A percentile compares a stretch with the other conserved stretches of the same genome.
These are phyloP conservation scores for Trissonchulus sp. DNA, from an alignment of 2,888 invertebrate species.

Conservation along the genomic window DNA sequence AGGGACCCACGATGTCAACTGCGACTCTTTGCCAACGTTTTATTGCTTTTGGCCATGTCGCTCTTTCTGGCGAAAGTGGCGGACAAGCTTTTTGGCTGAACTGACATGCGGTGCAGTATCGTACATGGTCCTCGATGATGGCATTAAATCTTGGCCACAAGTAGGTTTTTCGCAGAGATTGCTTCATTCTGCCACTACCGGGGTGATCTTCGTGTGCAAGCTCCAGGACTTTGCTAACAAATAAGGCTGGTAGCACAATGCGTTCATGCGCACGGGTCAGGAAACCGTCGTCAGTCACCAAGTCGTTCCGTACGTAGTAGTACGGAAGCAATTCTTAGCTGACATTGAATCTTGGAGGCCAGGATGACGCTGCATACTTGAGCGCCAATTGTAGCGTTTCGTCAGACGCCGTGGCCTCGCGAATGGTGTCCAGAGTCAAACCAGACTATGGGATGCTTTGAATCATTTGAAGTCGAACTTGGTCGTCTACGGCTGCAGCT, in stretches of 20 bases:
- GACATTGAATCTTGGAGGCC: too few species aligned
- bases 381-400: not conserved
- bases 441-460: not conserved
- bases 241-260: not conserved
- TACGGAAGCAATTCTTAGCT: too few species aligned
- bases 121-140: not conserved
- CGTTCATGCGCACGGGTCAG: not conserved
- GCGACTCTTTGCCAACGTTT: not conserved
- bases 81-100: not conserved
- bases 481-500: not conserved
- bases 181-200: not conserved
- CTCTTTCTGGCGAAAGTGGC: too few species aligned
- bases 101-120: not conserved
- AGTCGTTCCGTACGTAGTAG: too few species aligned
- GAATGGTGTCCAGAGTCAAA: too few species aligned
- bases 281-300: not conserved
- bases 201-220: slow-evolving; percentile 2
- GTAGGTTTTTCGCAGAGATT: not conserved
- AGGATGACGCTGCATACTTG: too few species aligned
- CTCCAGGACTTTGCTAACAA: not conserved
- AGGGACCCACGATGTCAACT: not conserved
- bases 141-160: not conserved
- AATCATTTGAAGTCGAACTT: not conserved
- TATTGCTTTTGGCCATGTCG: too few species aligned
- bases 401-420: not conserved